phyloP scores from a whole-genome alignment of 23 tunicate species.

The Ciona savignyi region DNA sequence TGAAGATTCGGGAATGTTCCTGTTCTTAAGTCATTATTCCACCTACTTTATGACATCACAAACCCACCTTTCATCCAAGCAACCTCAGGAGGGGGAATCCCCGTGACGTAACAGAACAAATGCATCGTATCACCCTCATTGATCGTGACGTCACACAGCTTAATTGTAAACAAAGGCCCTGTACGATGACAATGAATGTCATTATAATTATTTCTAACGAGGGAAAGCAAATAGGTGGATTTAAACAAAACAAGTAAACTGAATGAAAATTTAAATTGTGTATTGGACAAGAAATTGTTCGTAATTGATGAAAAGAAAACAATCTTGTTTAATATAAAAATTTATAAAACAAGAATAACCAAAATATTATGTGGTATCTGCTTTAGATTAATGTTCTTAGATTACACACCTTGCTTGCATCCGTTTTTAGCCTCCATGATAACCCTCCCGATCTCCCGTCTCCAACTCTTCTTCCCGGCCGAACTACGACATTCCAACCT shows the following conservation, averaged over 20 bases:
- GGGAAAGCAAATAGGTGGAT: too few relatives aligned
- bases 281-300: not conserved
- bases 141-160: constrained; percentile 20
- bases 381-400: too few relatives aligned
- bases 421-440: not conserved
- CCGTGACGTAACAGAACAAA: constrained; percentile 24
- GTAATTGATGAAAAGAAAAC: not conserved
- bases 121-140: not conserved
- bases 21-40: not conserved
- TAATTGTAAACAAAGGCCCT: not conserved
- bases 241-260: too few relatives aligned
- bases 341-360: too few relatives aligned
- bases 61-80: constrained; percentile 26
- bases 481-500: not conserved
- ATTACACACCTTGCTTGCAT: not conserved
- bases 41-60: not conserved
- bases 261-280: too few relatives aligned
- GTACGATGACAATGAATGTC: too few relatives aligned
- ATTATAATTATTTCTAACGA: too few relatives aligned
- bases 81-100: constrained; percentile 6
- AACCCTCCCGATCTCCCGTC: constrained; percentile 3
- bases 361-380: too few relatives aligned
- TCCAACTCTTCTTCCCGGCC: constrained; percentile 4
- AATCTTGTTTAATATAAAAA: too few relatives aligned
- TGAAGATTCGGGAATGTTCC: too few relatives aligned